A percentile compares a stretch with the other conserved stretches of the same genome.
phyloP scores from a whole-genome alignment of 1,140 invertebrate species.

The Solenopsis fugax region DNA sequence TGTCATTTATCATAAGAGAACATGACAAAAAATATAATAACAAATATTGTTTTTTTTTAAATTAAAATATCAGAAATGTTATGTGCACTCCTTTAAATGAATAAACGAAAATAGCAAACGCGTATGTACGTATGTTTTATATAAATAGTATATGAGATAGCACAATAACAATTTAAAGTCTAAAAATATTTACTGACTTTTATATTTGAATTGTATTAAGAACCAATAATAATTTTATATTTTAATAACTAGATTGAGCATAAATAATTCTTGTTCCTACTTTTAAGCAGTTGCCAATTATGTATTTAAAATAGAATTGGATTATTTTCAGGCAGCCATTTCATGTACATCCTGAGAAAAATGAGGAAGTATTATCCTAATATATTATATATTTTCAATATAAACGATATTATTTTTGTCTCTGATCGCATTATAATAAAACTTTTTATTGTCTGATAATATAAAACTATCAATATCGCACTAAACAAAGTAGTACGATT shows the following conservation, averaged over 20 bases:
- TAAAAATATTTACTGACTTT: neutral
- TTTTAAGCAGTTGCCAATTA: constrained; percentile 36
- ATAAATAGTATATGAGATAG: neutral
- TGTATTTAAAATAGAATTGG: constrained; percentile 3
- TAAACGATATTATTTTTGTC: constrained; percentile 18
- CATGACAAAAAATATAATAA: neutral
- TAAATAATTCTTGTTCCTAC: constrained; percentile 19
- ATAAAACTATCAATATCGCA: constrained; percentile 23
- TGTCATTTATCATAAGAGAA: neutral
- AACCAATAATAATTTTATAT: neutral
- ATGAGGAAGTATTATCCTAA: constrained; percentile 24
- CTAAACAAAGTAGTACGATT: constrained; percentile 23
- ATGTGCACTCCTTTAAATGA: neutral
- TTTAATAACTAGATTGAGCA: neutral
- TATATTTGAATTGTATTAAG: neutral
- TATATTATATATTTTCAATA: constrained; percentile 12
- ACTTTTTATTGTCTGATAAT: constrained; percentile 48
- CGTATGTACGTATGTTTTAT: neutral
- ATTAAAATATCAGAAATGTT: neutral
- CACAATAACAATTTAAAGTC: neutral
- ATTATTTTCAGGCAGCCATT: constrained; percentile 36
- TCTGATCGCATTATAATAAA: constrained; percentile 49
- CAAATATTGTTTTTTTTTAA: neutral
- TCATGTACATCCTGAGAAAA: constrained; percentile 21
- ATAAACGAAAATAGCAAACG: neutral